These are phyloP conservation scores for Stenchaetothrips biformis DNA, from an alignment of 2,888 invertebrate species.

Conservation along the genomic window DNA sequence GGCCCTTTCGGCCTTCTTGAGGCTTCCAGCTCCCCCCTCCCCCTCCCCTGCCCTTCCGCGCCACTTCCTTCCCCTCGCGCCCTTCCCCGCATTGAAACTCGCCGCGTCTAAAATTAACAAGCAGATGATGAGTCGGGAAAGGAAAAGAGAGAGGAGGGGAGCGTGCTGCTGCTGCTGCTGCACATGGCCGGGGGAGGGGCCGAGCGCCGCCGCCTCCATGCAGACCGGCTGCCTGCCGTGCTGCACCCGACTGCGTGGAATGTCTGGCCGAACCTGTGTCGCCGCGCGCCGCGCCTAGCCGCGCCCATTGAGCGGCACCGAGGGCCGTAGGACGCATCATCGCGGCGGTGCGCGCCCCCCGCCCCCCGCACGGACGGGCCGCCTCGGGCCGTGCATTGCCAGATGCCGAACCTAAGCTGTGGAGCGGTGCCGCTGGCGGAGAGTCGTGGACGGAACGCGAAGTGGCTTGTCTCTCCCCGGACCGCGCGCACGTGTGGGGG, in stretches of 20 bases:
- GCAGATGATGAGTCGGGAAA: conserved; percentile 2
- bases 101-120: conserved; percentile 25
- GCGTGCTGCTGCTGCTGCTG: not conserved
- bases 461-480: not conserved
- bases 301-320: no score
- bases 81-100: not conserved
- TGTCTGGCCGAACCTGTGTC: no score
- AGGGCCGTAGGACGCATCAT: no score
- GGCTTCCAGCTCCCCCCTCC: not conserved
- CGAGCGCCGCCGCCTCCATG: not conserved
- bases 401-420: not conserved
- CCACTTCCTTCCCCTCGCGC: not conserved
- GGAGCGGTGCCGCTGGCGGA: not conserved
- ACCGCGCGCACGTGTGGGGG: not conserved
- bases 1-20: no score
- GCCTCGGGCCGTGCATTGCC: not conserved
- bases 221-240: no score
- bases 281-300: no score
- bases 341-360: not conserved
- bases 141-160: not conserved
- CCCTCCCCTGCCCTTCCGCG: not conserved
- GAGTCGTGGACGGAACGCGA: not conserved
- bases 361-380: not conserved
- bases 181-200: not conserved
- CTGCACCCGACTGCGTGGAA: no score